phyloP scores from a whole-genome alignment of 2,797 vertebrate genomes.

The Malacoraja senta region DNA sequence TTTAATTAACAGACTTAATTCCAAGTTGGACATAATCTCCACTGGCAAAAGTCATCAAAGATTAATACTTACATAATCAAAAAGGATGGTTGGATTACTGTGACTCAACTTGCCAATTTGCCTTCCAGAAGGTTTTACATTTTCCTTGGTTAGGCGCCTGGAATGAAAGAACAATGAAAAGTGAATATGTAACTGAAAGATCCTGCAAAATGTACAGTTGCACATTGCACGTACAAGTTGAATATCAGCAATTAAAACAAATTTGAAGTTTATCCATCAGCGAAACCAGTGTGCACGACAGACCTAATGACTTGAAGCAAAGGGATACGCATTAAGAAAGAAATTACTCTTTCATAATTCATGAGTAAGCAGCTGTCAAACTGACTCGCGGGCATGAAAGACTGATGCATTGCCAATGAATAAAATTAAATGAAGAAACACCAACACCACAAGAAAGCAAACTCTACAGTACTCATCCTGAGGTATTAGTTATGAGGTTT shows the following conservation, averaged over 20 bases:
- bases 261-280: background rate
- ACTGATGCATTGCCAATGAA: background rate
- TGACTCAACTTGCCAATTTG: slow-evolving; percentile 80
- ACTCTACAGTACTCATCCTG: too few species aligned
- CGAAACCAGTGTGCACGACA: background rate
- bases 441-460: background rate
- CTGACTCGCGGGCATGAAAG: background rate
- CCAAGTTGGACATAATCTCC: slow-evolving; percentile 40
- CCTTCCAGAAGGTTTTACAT: slow-evolving; percentile 77
- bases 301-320: background rate
- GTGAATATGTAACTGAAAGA: background rate
- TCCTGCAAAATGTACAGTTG: background rate
- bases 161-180: slow-evolving; percentile 34
- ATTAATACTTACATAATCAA: slow-evolving; percentile 68
- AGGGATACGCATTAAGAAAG: background rate
- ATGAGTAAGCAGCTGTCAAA: background rate
- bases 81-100: slow-evolving; percentile 81
- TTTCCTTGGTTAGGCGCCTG: slow-evolving; percentile 93
- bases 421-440: background rate
- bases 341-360: background rate
- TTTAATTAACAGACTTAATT: background rate
- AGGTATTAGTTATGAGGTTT: too few species aligned
- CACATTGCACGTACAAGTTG: background rate
- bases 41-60: slow-evolving; percentile 43
- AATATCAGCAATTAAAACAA: background rate